phyloP scores from a whole-genome alignment of 1,140 invertebrate genomes.

The Ephestia elutella region DNA sequence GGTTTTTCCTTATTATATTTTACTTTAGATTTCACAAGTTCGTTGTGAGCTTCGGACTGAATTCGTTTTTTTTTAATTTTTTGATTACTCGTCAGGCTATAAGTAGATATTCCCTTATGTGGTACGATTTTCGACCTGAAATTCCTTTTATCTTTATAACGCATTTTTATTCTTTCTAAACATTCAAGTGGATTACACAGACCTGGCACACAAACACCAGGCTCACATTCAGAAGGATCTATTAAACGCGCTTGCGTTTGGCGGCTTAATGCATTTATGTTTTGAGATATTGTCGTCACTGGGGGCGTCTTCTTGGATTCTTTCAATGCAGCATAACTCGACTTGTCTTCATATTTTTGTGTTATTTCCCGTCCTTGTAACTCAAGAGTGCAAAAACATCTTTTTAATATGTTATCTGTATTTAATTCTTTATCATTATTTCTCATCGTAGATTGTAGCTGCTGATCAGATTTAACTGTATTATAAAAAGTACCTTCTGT shows the following conservation, averaged over 20 bases:
- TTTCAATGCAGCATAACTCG: not conserved
- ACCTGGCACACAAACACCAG: slow-evolving; percentile 29
- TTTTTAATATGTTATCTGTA: not conserved
- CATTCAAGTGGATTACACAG: slow-evolving; percentile 9
- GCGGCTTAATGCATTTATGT: not conserved
- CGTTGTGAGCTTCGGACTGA: not conserved
- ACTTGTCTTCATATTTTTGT: not conserved
- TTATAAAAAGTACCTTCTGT: not conserved
- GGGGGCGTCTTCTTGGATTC: not conserved
- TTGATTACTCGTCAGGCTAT: not conserved
- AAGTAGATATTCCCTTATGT: not conserved
- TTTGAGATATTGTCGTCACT: not conserved
- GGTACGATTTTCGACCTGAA: not conserved
- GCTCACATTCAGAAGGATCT: slow-evolving; percentile 32
- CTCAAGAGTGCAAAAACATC: slow-evolving; percentile 10
- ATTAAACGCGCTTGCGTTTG: not conserved
- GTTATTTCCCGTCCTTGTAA: not conserved
- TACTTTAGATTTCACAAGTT: not conserved
- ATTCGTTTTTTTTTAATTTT: not conserved
- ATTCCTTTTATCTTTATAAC: not conserved
- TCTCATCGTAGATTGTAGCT: slow-evolving; percentile 1
- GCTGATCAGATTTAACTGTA: not conserved
- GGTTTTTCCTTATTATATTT: not conserved
- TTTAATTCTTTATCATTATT: slow-evolving; percentile 15
- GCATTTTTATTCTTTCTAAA: not conserved